These are phyloP conservation scores for Catalaphyllia jardinei DNA, from an alignment of 64 coral and sea anemone genomes.

Conservation along the genomic window DNA sequence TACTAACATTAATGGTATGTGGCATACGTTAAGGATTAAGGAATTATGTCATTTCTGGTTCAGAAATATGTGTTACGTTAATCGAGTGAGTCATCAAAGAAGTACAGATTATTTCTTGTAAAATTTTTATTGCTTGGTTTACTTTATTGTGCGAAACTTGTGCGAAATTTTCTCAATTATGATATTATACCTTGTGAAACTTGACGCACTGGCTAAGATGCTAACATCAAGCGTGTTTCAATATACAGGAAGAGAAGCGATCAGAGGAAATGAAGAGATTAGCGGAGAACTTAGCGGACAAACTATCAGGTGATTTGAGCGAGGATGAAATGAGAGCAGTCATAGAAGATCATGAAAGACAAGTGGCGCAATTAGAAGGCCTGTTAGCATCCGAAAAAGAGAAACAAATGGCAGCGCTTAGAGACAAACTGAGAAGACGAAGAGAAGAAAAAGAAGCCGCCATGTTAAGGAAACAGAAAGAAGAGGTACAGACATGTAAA, in stretches of 20 bases:
- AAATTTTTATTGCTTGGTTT: too few relatives aligned
- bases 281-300: conserved; percentile 82
- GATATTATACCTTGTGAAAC: too few relatives aligned
- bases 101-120: too few relatives aligned
- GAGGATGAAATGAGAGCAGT: conserved; percentile 91
- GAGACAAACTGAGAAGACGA: conserved; percentile 77
- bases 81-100: too few relatives aligned
- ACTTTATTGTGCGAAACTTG: too few relatives aligned
- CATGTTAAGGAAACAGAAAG: conserved; percentile 83
- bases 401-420: conserved; percentile 68
- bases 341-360: conserved; percentile 80
- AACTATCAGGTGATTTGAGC: conserved; percentile 59
- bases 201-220: neutral
- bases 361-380: conserved; percentile 73
- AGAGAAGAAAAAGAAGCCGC: conserved; percentile 95
- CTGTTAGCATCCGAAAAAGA: conserved; percentile 77
- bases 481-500: conserved; percentile 60
- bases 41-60: too few relatives aligned
- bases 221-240: neutral
- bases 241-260: conserved; percentile 75
- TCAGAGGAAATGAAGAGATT: conserved; percentile 57
- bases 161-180: too few relatives aligned
- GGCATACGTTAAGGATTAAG: too few relatives aligned
- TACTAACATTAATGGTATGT: too few relatives aligned
- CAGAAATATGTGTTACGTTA: too few relatives aligned